Base-by-base conservation (phyloP, 1,140 invertebrate genomes). In the Ceratosolen fusciceps region DNA sequence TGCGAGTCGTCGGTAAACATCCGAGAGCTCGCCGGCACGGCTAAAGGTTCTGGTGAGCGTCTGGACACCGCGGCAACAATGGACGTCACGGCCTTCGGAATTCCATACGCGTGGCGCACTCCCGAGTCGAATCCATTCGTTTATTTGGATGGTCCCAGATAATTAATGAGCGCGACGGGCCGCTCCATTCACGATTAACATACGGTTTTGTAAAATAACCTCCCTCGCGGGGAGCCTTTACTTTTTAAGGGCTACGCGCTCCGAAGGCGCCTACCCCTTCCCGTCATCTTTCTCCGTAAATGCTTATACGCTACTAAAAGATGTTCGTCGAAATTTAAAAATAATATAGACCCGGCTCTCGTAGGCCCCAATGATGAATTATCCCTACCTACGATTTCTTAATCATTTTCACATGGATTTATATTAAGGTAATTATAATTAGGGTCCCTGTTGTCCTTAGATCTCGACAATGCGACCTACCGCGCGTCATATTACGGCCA, bases 71-170 rank as follows among this genome's bases (percentile, higher is more conserved):
- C 3, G 56, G 56, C n/a, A 24, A 58, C 56, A 58, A 58, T 58
- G 12, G 26, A 31, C 47, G 68, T 31, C 47, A 31, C 47, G 4
- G 24, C 24, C 37, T 70, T 52, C 31, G 10, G 14, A 26, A 31
- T 71, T 71, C 47, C 26, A 58, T 26, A 29, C 56, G 24, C 56
- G 56, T 58, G 56, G 56, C 56, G 56, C 56, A 58, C 56, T 29
- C 56, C 56, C 56, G 56, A 58, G 56, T 58, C 56, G 56, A 58
- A 58, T 58, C 56, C 21, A 54, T 54, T 58, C 2, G 56, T 0
- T 29, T 29, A 58, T 58, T 58, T 58, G 56, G 56, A 58, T 10
- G 56, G 3, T 29, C 5, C 21, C 5, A 1, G 24, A 58, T 58
- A 58, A 58, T 58, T 58, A 58, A 58, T 10, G 56, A 58, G 56